Conservation (phyloP, 1,140 invertebrate species). For the Zeugodacus cucurbitae region DNA sequence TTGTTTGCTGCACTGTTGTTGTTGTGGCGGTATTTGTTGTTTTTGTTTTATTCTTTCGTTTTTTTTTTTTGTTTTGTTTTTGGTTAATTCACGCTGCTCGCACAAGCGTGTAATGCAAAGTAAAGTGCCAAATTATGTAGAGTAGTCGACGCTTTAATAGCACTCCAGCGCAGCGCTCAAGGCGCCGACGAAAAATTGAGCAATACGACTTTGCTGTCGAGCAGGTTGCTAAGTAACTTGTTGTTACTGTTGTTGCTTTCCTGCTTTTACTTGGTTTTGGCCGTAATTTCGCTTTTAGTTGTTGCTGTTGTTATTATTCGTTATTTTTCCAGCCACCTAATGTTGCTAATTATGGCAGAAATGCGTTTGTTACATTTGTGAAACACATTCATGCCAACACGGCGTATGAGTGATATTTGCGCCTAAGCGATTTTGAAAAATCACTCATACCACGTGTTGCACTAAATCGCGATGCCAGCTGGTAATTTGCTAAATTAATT, state of each 20-base stretch:
- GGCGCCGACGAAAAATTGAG: background rate
- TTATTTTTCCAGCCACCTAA: background rate
- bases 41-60: background rate
- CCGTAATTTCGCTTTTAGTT: background rate
- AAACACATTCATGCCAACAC: background rate
- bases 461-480: background rate
- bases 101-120: background rate
- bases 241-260: background rate
- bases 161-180: background rate
- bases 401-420: slow-evolving; percentile 6
- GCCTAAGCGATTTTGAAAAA: background rate
- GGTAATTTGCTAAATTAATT: background rate
- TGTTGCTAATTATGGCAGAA: background rate
- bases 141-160: slow-evolving; percentile 21
- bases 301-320: background rate
- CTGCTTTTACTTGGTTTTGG: background rate
- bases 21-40: background rate
- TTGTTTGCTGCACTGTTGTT: background rate
- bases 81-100: too few relatives aligned
- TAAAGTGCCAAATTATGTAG: slow-evolving; percentile 25
- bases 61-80: too few relatives aligned
- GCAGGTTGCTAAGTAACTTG: background rate
- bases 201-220: background rate
- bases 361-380: background rate
- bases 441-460: background rate